These are phyloP conservation scores for Zosterops pallidus DNA, from an alignment of 2,113 vertebrate species.

Conservation along the genomic window DNA sequence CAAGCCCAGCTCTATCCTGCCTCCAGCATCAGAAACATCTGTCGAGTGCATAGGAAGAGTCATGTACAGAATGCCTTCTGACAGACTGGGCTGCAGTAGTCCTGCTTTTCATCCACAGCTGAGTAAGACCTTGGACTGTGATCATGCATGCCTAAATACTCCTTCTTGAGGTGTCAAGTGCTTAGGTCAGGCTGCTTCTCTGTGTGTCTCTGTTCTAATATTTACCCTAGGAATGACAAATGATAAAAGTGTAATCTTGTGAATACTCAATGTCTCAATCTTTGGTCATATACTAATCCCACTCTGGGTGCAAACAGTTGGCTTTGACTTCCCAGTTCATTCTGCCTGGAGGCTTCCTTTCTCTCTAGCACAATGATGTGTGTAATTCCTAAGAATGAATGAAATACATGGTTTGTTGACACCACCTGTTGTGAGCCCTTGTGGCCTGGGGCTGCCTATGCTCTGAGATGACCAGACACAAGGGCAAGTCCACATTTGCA, in stretches of 20 bases:
- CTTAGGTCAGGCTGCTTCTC: neutral
- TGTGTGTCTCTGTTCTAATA: neutral
- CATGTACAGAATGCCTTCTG: neutral
- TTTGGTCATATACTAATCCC: neutral
- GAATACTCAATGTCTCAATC: neutral
- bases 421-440: neutral
- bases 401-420: neutral
- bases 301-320: neutral
- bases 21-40: neutral
- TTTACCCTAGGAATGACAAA: neutral
- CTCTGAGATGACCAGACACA: neutral
- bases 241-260: neutral
- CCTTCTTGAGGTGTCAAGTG: neutral
- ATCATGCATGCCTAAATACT: neutral
- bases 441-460: neutral
- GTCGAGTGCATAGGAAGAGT: neutral
- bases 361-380: neutral
- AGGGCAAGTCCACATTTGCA: neutral
- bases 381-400: neutral
- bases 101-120: neutral
- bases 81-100: neutral
- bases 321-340: neutral
- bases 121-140: neutral
- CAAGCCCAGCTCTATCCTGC: neutral
- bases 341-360: neutral